These are phyloP conservation scores for Euplexia lucipara DNA, from an alignment of 2,888 invertebrate genomes.

Conservation along the genomic window DNA sequence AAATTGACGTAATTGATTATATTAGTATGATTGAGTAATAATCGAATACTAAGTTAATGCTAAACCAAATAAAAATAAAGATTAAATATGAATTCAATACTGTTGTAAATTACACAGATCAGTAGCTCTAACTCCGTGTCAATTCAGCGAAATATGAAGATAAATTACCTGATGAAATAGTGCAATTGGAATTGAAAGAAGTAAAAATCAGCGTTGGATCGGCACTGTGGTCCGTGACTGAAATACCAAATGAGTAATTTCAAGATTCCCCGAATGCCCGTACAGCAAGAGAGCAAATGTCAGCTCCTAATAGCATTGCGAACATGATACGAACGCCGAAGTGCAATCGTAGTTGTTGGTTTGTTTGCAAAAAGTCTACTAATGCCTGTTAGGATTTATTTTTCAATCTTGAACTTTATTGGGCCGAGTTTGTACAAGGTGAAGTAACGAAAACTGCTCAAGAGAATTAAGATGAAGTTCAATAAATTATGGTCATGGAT, in stretches of 20 bases:
- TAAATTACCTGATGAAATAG: conserved; percentile 87
- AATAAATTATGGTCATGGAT: conserved; percentile 6
- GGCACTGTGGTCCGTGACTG: conserved; percentile 85
- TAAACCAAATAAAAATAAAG: not conserved
- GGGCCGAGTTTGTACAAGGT: conserved; percentile 33
- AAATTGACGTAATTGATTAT: conserved; percentile 8
- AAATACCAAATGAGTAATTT: conserved; percentile 90
- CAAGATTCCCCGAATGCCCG: conserved; percentile 87
- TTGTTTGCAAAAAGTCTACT: conserved; percentile 73
- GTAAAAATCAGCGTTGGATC: conserved; percentile 88
- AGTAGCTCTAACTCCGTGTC: conserved; percentile 37
- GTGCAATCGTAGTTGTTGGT: conserved; percentile 82
- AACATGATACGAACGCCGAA: conserved; percentile 81
- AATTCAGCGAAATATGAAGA: conserved; percentile 78
- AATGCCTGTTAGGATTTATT: conserved; percentile 65
- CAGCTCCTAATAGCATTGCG: conserved; percentile 88
- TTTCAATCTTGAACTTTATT: conserved; percentile 59
- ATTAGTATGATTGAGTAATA: not conserved
- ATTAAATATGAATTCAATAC: conserved; percentile 27
- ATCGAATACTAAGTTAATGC: conserved; percentile 15
- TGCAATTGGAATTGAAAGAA: conserved; percentile 89
- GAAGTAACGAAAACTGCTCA: conserved; percentile 16
- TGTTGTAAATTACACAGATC: conserved; percentile 42
- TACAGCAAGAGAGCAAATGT: conserved; percentile 85
- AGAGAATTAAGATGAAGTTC: conserved; percentile 4